These are phyloP conservation scores for Neoarius graeffei DNA, from an alignment of 2,113 vertebrate species.

Conservation along the genomic window DNA sequence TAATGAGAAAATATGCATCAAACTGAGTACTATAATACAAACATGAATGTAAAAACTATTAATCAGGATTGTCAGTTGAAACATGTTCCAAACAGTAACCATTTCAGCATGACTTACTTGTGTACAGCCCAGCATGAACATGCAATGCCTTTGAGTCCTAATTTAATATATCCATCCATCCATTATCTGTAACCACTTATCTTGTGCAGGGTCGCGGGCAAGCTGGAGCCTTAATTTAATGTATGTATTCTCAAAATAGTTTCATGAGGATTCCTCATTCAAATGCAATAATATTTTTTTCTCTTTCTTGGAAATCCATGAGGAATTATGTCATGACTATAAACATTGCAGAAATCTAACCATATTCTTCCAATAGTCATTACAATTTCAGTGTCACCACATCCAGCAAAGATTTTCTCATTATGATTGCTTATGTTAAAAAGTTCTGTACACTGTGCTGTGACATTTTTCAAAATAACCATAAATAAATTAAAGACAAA, in stretches of 20 bases:
- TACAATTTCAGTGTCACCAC: slow-evolving; percentile 24
- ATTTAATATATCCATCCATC: background rate
- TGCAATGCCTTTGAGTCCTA: background rate
- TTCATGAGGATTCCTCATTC: background rate
- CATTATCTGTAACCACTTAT: no score
- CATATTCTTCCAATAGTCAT: slow-evolving; percentile 13
- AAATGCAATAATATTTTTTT: background rate
- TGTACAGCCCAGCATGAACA: background rate
- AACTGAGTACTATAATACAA: background rate
- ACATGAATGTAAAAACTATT: background rate
- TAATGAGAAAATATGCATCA: background rate
- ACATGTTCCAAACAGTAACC: background rate
- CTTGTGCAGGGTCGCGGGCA: no score
- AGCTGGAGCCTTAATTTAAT: background rate
- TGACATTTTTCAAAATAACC: slow-evolving; percentile 14
- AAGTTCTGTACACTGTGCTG: background rate
- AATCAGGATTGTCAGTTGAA: background rate
- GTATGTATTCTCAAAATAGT: background rate
- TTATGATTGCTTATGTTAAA: slow-evolving; percentile 20
- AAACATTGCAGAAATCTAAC: background rate
- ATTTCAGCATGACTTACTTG: background rate
- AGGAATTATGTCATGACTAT: slow-evolving; percentile 16
- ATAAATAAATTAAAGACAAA: background rate
- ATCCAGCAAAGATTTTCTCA: background rate
- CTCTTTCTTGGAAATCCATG: background rate